Percentiles rank a stretch among this genome's conserved stretches.
Evolutionary conservation across 2,797 vertebrate genomes (phyloP).

Genomic region (Lophura swinhoii): DNA sequence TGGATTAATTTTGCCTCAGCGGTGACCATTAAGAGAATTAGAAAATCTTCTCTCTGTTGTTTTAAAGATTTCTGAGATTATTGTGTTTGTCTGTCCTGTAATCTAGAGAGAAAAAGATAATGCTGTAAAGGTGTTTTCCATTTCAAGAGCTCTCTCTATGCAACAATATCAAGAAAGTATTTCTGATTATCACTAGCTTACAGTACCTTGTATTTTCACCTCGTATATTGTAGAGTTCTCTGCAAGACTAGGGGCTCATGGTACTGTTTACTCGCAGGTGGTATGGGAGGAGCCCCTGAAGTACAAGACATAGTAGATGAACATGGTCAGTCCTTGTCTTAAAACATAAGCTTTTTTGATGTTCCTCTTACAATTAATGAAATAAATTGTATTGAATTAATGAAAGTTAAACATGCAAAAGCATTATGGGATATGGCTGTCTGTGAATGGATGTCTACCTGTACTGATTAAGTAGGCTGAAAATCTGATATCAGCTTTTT

Average conservation of each 20-base stretch:
- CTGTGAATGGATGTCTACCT: conserved; percentile 72
- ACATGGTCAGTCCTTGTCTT: background rate
- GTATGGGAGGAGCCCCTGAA: background rate
- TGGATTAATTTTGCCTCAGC: background rate
- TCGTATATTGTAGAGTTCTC: background rate
- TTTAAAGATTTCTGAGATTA: background rate
- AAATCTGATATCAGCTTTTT: conserved; percentile 51
- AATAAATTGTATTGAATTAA: background rate
- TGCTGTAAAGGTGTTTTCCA: background rate
- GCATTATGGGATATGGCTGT: background rate
- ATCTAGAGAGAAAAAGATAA: background rate
- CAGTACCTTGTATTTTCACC: background rate
- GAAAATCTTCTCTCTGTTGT: background rate
- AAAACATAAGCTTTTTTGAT: background rate
- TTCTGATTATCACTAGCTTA: background rate
- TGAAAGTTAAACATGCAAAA: background rate
- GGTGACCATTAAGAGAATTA: background rate
- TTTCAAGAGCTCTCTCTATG: background rate
- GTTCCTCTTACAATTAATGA: background rate
- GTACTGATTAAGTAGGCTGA: conserved; percentile 44
- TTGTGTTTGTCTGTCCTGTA: background rate
- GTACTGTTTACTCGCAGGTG: background rate
- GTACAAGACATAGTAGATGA: background rate
- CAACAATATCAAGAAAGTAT: background rate
- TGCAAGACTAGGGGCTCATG: background rate